Evolutionary conservation across 1,140 invertebrate genomes (phyloP).

Genomic region (Cephus cinctus): DNA sequence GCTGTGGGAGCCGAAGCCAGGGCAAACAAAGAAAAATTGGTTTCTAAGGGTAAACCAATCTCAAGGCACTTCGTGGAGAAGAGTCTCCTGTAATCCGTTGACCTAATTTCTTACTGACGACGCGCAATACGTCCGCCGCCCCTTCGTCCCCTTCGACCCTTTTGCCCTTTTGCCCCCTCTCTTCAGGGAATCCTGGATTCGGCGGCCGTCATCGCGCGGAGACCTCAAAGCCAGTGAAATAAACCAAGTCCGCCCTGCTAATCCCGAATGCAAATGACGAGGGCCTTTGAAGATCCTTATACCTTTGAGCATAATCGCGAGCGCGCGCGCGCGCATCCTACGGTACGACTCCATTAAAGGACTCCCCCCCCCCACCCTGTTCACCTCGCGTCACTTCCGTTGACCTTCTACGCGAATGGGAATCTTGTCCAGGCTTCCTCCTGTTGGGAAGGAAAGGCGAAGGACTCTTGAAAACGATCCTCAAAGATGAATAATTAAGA

Average conservation of each 20-base stretch:
- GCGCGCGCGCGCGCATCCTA: conserved; percentile 4
- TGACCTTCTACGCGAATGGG: conserved; percentile 2
- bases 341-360: not conserved
- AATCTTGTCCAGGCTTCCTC: not conserved
- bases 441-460: no score
- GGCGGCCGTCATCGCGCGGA: conserved; percentile 5
- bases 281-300: conserved; percentile 32
- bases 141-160: conserved; percentile 16
- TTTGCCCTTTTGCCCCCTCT: conserved; percentile 18
- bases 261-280: conserved; percentile 38
- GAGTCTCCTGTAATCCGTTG: conserved; percentile 14
- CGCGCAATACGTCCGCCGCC: no score
- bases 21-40: conserved; percentile 28
- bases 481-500: no score
- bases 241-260: conserved; percentile 15
- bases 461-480: no score
- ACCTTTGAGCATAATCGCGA: conserved; percentile 29
- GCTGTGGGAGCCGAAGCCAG: conserved; percentile 19
- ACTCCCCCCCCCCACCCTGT: not conserved
- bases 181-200: conserved; percentile 23
- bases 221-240: not conserved
- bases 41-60: conserved; percentile 37
- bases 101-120: conserved; percentile 15
- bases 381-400: no score
- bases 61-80: conserved; percentile 20